Conservation (phyloP, 2,888 invertebrate species). For the Trypoxylon attenuatum region DNA sequence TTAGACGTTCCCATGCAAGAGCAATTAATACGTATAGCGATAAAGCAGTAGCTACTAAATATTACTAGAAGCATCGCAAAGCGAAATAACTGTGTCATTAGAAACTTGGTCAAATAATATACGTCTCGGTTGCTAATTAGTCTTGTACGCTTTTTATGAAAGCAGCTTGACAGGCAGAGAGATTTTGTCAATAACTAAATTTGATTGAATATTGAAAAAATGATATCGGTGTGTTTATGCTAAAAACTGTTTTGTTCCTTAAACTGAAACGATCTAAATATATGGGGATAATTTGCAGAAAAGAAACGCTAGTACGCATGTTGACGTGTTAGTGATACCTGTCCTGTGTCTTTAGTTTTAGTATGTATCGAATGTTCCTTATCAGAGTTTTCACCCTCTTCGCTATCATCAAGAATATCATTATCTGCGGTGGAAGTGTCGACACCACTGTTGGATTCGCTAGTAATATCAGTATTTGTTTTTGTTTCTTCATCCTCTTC, state of each 20-base stretch:
- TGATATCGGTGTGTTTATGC: slow-evolving; percentile 9
- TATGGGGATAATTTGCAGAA: slow-evolving; percentile 27
- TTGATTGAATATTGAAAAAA: no score
- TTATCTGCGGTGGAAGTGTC: slow-evolving; percentile 21
- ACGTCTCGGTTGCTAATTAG: background rate
- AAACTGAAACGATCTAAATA: slow-evolving; percentile 4
- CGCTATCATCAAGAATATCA: slow-evolving; percentile 30
- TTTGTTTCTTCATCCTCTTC: slow-evolving; percentile 47
- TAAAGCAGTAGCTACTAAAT: slow-evolving; percentile 15
- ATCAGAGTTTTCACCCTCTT: slow-evolving; percentile 32
- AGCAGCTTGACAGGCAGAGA: no score
- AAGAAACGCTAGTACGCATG: slow-evolving; percentile 40
- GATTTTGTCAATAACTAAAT: no score
- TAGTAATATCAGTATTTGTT: slow-evolving; percentile 33
- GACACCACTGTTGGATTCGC: slow-evolving; percentile 41
- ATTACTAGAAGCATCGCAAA: slow-evolving; percentile 12
- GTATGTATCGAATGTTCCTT: slow-evolving; percentile 33
- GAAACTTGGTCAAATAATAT: slow-evolving; percentile 10
- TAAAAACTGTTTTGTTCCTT: slow-evolving; percentile 10
- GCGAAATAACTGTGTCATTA: slow-evolving; percentile 2
- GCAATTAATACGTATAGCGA: background rate
- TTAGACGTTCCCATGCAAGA: slow-evolving; percentile 21
- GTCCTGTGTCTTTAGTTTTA: slow-evolving; percentile 51
- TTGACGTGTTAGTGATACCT: slow-evolving; percentile 56
- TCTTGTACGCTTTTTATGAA: background rate